Evolutionary conservation across 2,888 invertebrate genomes (phyloP).

Genomic region (Leptopilina drosophilae): DNA sequence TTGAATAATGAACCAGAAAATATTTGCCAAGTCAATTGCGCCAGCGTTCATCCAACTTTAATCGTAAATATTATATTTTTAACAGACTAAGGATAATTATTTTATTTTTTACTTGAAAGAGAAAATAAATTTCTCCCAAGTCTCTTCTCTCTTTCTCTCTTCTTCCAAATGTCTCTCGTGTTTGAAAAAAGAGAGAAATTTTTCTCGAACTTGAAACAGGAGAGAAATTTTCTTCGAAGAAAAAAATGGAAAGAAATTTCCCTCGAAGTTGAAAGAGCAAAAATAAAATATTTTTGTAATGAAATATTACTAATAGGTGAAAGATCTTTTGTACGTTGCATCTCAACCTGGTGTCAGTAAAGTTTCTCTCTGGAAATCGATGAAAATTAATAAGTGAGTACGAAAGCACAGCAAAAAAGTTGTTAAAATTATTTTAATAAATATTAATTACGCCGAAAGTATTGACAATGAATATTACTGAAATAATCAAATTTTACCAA

Average conservation of each 20-base stretch:
- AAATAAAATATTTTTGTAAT: neutral
- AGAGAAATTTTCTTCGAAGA: too few relatives aligned
- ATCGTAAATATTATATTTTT: constrained; percentile 63
- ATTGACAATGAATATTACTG: too few relatives aligned
- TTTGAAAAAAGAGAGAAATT: too few relatives aligned
- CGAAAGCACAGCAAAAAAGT: neutral
- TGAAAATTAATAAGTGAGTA: constrained; percentile 74
- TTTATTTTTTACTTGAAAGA: neutral
- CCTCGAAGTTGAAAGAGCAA: neutral
- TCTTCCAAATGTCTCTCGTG: too few relatives aligned
- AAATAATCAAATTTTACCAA: too few relatives aligned
- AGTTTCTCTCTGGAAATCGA: constrained; percentile 73
- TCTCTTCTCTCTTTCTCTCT: too few relatives aligned
- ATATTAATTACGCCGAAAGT: too few relatives aligned
- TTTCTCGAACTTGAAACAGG: neutral
- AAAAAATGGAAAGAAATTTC: too few relatives aligned
- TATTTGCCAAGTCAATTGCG: constrained; percentile 67
- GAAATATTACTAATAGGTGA: constrained; percentile 67
- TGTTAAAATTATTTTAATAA: neutral
- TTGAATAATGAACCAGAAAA: constrained; percentile 51
- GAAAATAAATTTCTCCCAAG: too few relatives aligned
- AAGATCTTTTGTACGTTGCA: constrained; percentile 68
- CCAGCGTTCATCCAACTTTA: constrained; percentile 70
- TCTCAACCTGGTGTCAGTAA: constrained; percentile 69
- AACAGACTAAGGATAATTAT: neutral